Evolutionary conservation across 37 sponge, comb jelly and placozoan species (phyloP), one percentile per base, ranked within the genome.

Genomic region (Lycopodina hypogea): DNA sequence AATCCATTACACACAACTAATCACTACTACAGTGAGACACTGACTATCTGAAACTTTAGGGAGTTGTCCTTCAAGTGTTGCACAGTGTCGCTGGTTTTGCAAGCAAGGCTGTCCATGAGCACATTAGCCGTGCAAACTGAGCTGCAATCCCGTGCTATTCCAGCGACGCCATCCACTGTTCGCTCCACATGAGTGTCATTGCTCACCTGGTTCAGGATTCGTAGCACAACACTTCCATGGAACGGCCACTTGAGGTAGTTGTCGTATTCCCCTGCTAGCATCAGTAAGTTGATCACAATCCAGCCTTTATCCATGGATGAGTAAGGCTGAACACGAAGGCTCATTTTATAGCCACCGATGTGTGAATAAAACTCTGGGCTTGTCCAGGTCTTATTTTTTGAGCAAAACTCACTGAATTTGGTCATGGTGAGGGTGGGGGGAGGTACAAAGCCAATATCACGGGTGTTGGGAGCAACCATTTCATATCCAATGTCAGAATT

Each of bases 181-280:
- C 4, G 33, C 4, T 40, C 45, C 39, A 70, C 1, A 26, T 70
- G 70, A 2, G 2, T n/a, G 23, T 70, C 45, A 22, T 70, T 17
- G 22, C 60, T 38, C 14, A 81, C 56, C 51, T 81, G 87, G 70
- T 87, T 87, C 39, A 87, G 65, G 56, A 87, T 72, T 68, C 26
- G 82, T 17, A 87, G 36, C 29, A 29, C 38, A 51, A 87, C 58
- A 18, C 41, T 55, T 34, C 82, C 87, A 69, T 40, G 55, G 42
- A 87, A 80, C 18, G 87, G 87, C 81, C 81, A 87, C 33, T 71
- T 56, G 24, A 87, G 71, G 28, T 42, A 0, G 53, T 77, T 65
- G 41, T 87, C 87, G 71, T 70, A 68, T 26, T 87, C 72, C 9
- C 87, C 87, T 51, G n/a, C 22, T 68, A 87, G 75, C 63, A 87